phyloP scores from a whole-genome alignment of 2,888 invertebrate genomes.

The Heterodera filipjevi region DNA sequence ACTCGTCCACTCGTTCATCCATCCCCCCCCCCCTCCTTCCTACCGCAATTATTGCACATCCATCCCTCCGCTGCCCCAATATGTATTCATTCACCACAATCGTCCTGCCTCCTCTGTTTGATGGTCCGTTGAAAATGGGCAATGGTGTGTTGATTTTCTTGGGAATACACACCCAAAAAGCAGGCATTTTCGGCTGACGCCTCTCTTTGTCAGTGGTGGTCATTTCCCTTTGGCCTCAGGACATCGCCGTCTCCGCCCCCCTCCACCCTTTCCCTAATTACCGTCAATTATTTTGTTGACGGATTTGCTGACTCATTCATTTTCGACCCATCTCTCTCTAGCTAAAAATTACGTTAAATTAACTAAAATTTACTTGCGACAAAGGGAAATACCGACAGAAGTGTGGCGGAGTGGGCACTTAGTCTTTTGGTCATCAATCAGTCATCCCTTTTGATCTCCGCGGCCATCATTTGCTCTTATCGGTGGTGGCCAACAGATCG shows the following conservation, averaged over 20 bases:
- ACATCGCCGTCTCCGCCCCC: too few species aligned
- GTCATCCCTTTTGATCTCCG: not conserved
- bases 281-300: not conserved
- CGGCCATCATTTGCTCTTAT: not conserved
- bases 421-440: not conserved
- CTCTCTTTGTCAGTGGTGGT: not conserved
- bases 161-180: not conserved
- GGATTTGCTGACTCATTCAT: not conserved
- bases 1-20: not conserved
- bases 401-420: not conserved
- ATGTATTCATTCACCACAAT: not conserved
- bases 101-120: not conserved
- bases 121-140: not conserved
- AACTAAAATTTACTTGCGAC: too few species aligned
- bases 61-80: too few species aligned
- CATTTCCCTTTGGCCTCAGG: not conserved
- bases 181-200: not conserved
- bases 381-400: not conserved
- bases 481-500: not conserved
- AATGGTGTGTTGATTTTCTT: not conserved
- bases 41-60: conserved; percentile 4
- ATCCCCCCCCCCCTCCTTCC: not conserved
- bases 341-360: too few species aligned
- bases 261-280: not conserved
- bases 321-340: not conserved